Percentiles rank a stretch among this genome's conserved stretches.
Evolutionary conservation across 2,888 invertebrate species (phyloP).

Genomic region (Cosmia trapezina): DNA sequence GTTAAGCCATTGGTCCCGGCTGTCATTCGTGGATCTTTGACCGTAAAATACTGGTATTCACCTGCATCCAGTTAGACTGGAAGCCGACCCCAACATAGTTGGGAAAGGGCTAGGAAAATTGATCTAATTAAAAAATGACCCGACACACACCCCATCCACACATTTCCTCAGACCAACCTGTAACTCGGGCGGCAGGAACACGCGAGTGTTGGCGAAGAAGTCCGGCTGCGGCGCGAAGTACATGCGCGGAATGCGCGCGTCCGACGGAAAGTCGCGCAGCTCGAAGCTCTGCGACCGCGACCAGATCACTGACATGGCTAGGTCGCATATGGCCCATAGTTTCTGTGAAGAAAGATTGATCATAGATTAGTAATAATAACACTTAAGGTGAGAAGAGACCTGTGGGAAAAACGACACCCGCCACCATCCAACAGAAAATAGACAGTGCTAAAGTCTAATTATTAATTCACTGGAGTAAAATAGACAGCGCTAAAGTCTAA

Average conservation of each 20-base stretch:
- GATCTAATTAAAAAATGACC: not conserved
- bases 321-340: constrained; percentile 98
- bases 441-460: too few relatives aligned
- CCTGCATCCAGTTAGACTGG: too few relatives aligned
- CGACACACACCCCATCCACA: constrained; percentile 1
- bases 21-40: too few relatives aligned
- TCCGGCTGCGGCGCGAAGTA: constrained; percentile 95
- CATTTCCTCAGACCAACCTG: constrained; percentile 86
- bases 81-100: too few relatives aligned
- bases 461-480: too few relatives aligned
- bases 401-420: too few relatives aligned
- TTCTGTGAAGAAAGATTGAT: constrained; percentile 91
- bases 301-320: constrained; percentile 97
- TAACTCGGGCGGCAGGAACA: constrained; percentile 95
- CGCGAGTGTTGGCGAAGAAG: constrained; percentile 93
- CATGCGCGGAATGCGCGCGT: constrained; percentile 97
- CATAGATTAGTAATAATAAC: not conserved
- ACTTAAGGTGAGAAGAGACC: too few relatives aligned
- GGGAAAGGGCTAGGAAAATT: too few relatives aligned
- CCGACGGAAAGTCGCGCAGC: constrained; percentile 96
- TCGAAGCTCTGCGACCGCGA: constrained; percentile 97
- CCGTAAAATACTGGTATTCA: too few relatives aligned
- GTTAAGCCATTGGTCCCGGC: too few relatives aligned
- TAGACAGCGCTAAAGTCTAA: too few relatives aligned
- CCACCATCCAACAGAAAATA: too few relatives aligned